These are phyloP conservation scores for Drosophila ambigua DNA, from an alignment of 1,140 invertebrate genomes.

Conservation along the genomic window DNA sequence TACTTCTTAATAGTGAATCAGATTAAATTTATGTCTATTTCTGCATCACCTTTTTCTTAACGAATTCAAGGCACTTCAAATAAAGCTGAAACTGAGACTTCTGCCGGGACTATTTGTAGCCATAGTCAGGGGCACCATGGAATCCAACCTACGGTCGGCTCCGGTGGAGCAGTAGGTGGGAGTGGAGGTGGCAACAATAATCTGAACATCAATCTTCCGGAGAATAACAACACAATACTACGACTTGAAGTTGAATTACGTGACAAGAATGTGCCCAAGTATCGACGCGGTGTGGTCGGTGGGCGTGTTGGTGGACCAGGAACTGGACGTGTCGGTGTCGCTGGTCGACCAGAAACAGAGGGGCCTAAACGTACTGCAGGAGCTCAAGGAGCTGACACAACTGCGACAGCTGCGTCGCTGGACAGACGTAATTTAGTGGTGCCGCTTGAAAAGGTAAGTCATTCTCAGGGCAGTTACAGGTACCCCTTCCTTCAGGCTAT, in stretches of 20 bases:
- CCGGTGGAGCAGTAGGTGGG: not conserved
- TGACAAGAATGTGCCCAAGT: constrained; percentile 84
- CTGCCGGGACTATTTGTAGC: constrained; percentile 7
- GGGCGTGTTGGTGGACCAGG: constrained; percentile 36
- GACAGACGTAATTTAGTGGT: constrained; percentile 75
- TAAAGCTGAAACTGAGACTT: constrained; percentile 50
- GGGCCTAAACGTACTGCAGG: constrained; percentile 18
- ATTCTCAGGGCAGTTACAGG: constrained; percentile 26
- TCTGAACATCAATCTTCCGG: constrained; percentile 83
- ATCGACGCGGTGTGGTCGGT: constrained; percentile 56
- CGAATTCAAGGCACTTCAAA: constrained; percentile 66
- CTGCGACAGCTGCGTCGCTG: constrained; percentile 40
- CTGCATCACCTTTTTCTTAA: constrained; percentile 63
- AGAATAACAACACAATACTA: constrained; percentile 82
- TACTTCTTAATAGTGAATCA: too few relatives aligned
- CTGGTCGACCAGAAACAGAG: constrained; percentile 5
- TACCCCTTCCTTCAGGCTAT: not conserved
- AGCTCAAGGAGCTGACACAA: constrained; percentile 27
- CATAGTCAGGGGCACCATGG: constrained; percentile 32
- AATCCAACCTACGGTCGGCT: constrained; percentile 12
- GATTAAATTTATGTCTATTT: too few relatives aligned
- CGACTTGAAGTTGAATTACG: constrained; percentile 84
- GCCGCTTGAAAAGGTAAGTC: constrained; percentile 84
- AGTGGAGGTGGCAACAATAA: constrained; percentile 76
- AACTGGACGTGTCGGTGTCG: constrained; percentile 37